Evolutionary conservation across 2,888 invertebrate genomes (phyloP), one percentile per base, ranked within the genome.

Genomic region (Cenopis cana): DNA sequence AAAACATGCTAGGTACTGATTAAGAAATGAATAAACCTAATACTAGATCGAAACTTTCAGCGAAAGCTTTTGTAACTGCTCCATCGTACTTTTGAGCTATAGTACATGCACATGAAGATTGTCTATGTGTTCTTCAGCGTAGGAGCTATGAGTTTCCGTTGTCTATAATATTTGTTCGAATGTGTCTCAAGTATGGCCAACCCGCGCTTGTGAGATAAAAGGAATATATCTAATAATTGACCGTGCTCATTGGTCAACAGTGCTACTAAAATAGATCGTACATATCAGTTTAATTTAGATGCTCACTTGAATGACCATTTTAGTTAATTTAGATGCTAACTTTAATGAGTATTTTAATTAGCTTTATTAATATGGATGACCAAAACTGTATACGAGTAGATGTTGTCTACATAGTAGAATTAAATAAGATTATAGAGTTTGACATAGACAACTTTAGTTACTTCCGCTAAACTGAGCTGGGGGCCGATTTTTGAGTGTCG

Each of bases 261-360:
- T 11, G 24, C 4, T 52, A 24, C 20, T 18, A 29, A 55, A 55
- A 55, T 55, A 55, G 55, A 54, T 24, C 54, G 54, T 18, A n/a
- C n/a, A n/a, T n/a, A 54, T 33, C 5, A 33, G 9, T 8, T 24
- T 24, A 24, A 54, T 54, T 54, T 14, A 38, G 38, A 50, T 50
- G 50, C 4, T 18, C 50, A 50, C 11, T 18, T 50, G 10, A 50
- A 18, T 11, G n/a, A 18, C n/a, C 14, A 18, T 36, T 36, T n/a
- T n/a, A n/a, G n/a, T n/a, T n/a, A n/a, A 54, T 54, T 54, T 14
- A 38, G 38, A 50, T 50, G 50, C 4, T 18, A 18, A 50, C 11
- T 18, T 50, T 10, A 50, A 18, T 11, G n/a, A 18, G 9, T 10
- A 18, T 36, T 36, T 17, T 17, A 56, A 17, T 9, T 17, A 17